Evolutionary conservation across 2,797 vertebrate genomes (phyloP), one percentile per base, ranked within the genome.

Genomic region (Austrolebias charrua): DNA sequence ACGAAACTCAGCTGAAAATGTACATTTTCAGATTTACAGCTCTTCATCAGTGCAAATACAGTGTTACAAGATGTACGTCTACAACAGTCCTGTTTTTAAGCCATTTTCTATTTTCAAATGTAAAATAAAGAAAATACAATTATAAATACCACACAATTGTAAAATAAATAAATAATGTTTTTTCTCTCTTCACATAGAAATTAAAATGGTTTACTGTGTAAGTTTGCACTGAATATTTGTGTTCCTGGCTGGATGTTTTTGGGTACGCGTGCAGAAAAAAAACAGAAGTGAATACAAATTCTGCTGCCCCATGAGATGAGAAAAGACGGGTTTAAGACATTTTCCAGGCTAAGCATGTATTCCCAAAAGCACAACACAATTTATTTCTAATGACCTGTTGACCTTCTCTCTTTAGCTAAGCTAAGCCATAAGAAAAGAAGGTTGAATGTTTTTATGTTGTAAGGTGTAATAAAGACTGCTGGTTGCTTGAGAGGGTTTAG

Each of bases 391-490:
- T 67, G 69, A 76, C 72, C 72, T 28, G 0, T 1, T 71, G 33
- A 47, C 70, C 59, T 80, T 66, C 67, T 58, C 55, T 71, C 55
- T 73, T 81, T 56, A 69, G 45, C 66, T 42, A 70, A 69, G 57
- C 63, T 79, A 68, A 63, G 44, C 42, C 11, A 57, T 60, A 63
- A 46, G 63, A 75, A 52, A 55, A 52, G 64, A 63, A 44, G 55
- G 66, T 69, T 16, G 0, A 43, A 58, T 5, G 19, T 72, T 66
- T 77, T 76, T 84, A 71, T 76, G 74, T 70, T 50, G 55, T 43
- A 48, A 55, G 78, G 69, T 76, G 76, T 79, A 77, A 80, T 84
- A 71, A 82, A 79, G 64, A 78, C 62, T 24, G 49, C 64, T 42
- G 69, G 53, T 66, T 46, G 49, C 60, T 45, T 31, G 33, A 67